Evolutionary conservation across 2,113 vertebrate species (phyloP).

Genomic region (Poeciliopsis retropinna): DNA sequence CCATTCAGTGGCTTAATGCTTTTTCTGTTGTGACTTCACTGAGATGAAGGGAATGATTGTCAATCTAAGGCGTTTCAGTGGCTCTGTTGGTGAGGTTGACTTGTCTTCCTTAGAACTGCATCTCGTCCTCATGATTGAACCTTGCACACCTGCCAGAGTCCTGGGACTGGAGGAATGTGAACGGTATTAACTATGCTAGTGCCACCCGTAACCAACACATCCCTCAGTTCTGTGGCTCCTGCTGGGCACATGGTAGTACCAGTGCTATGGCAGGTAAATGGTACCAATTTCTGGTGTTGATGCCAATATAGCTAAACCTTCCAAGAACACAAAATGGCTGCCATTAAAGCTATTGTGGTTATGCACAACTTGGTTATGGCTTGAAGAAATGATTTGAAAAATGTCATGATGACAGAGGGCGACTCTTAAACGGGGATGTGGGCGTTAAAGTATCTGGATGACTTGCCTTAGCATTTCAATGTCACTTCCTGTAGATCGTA

Average conservation of each 20-base stretch:
- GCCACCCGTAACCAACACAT: slow-evolving; percentile 92
- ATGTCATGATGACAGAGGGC: too few relatives aligned
- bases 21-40: background rate
- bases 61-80: background rate
- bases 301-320: background rate
- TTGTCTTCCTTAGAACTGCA: slow-evolving; percentile 42
- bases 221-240: slow-evolving; percentile 93
- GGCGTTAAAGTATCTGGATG: background rate
- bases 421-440: too few relatives aligned
- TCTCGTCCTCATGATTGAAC: slow-evolving; percentile 83
- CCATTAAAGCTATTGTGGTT: too few relatives aligned
- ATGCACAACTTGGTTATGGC: background rate
- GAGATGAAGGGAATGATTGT: background rate
- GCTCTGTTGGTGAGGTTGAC: background rate
- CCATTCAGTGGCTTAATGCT: too few relatives aligned
- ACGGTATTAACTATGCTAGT: slow-evolving; percentile 85
- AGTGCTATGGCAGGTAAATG: slow-evolving; percentile 85
- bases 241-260: slow-evolving; percentile 92
- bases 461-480: background rate
- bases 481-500: slow-evolving; percentile 78
- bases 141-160: slow-evolving; percentile 71
- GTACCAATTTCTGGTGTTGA: background rate
- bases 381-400: background rate
- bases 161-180: slow-evolving; percentile 90
- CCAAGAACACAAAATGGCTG: background rate